These are phyloP conservation scores for Apostichopus californicus DNA, from an alignment of 35 echinoderm and acorn worm species.

Conservation along the genomic window DNA sequence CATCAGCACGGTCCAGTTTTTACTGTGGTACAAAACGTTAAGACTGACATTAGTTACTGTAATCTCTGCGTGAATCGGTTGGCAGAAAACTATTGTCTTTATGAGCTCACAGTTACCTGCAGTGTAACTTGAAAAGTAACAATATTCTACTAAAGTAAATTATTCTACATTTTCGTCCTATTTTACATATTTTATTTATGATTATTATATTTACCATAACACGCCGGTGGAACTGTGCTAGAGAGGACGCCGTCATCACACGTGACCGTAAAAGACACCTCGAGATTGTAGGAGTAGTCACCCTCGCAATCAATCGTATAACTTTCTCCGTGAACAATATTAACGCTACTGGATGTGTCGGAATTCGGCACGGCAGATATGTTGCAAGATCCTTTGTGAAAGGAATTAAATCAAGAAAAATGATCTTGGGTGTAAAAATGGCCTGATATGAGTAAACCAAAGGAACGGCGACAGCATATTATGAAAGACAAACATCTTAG, in stretches of 20 bases:
- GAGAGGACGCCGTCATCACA: not conserved
- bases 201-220: not conserved
- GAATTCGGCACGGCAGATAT: not conserved
- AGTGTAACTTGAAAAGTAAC: too few species aligned
- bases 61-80: too few species aligned
- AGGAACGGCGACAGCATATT: too few species aligned
- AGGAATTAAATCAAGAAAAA: not conserved
- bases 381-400: not conserved
- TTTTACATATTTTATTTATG: too few species aligned
- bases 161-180: too few species aligned
- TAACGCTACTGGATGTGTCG: not conserved
- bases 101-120: too few species aligned
- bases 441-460: not conserved
- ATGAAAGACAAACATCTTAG: too few species aligned
- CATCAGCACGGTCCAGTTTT: too few species aligned
- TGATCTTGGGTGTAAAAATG: too few species aligned
- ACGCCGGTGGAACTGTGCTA: not conserved
- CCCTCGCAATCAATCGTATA: not conserved
- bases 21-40: not conserved
- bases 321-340: not conserved
- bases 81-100: too few species aligned
- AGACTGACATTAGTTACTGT: too few species aligned
- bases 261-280: not conserved
- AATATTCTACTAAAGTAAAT: too few species aligned
- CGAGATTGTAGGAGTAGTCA: not conserved